Conservation (phyloP, 2,113 vertebrate genomes). For the Megaleporinus macrocephalus region DNA sequence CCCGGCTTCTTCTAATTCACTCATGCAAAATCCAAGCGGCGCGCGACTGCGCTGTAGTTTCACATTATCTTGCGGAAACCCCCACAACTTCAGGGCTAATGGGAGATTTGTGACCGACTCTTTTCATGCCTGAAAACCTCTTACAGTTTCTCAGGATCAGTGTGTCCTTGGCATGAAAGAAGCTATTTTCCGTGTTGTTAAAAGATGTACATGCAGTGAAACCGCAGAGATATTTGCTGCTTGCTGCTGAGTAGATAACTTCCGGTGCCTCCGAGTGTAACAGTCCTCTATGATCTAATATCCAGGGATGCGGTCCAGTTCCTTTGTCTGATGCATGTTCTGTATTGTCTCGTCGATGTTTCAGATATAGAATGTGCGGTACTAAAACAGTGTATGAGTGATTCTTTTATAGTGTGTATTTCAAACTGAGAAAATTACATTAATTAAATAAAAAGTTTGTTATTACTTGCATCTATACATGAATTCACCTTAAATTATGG, state of each 20-base stretch:
- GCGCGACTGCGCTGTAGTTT: neutral
- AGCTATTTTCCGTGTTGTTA: neutral
- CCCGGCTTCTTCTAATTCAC: constrained; percentile 7
- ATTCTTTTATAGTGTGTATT: too few species aligned
- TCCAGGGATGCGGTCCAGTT: neutral
- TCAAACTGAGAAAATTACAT: too few species aligned
- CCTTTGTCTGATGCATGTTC: neutral
- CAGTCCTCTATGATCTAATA: neutral
- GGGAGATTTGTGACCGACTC: constrained; percentile 6
- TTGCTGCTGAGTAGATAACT: neutral
- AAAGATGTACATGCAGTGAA: neutral
- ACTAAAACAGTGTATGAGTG: too few species aligned
- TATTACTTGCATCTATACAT: too few species aligned
- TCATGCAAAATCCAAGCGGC: neutral
- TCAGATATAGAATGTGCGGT: too few species aligned
- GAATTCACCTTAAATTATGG: too few species aligned
- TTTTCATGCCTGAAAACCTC: constrained; percentile 9
- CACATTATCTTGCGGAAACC: constrained; percentile 27
- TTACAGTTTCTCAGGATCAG: constrained; percentile 19
- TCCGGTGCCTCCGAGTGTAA: neutral
- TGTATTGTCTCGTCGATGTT: too few species aligned
- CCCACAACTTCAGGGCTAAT: constrained; percentile 5
- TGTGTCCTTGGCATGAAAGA: constrained; percentile 31
- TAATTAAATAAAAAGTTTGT: too few species aligned
- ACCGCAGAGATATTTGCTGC: neutral